A percentile compares a stretch with the other conserved stretches of the same genome.
These are phyloP conservation scores for Nasonia giraulti DNA, from an alignment of 1,140 invertebrate genomes.

Conservation along the genomic window DNA sequence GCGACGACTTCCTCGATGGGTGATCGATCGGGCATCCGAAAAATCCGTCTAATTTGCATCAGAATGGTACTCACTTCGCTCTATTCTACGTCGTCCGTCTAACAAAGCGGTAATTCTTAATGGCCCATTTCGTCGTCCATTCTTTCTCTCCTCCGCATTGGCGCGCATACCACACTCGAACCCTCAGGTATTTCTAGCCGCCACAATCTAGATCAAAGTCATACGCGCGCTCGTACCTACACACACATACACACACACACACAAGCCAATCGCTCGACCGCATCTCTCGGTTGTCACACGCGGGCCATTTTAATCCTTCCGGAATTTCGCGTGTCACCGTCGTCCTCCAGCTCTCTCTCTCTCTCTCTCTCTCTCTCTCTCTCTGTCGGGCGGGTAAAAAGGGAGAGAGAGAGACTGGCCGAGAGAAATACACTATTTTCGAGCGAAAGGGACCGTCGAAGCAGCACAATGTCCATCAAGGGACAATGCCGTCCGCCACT, in stretches of 20 bases:
- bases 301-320: slow-evolving; percentile 48
- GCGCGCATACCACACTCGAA: not conserved
- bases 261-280: slow-evolving; percentile 21
- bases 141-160: slow-evolving; percentile 19
- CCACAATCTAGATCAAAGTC: slow-evolving; percentile 42
- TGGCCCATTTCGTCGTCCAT: slow-evolving; percentile 13
- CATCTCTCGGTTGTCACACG: slow-evolving; percentile 36
- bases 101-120: slow-evolving; percentile 37
- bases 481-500: slow-evolving; percentile 49
- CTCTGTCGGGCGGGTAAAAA: not conserved
- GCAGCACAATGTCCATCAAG: slow-evolving; percentile 24
- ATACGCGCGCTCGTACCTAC: not conserved
- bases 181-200: slow-evolving; percentile 1
- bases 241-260: not conserved
- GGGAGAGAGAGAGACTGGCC: not conserved
- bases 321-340: slow-evolving; percentile 52
- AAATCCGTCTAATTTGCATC: slow-evolving; percentile 46
- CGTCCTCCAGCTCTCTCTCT: not conserved
- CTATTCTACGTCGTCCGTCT: not conserved
- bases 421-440: slow-evolving; percentile 26
- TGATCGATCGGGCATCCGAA: slow-evolving; percentile 6
- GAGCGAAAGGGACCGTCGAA: slow-evolving; percentile 19
- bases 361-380: too few relatives aligned
- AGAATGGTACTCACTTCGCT: not conserved
- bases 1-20: not conserved